Conservation (phyloP, 2,113 vertebrate genomes). For the Tapirus terrestris region DNA sequence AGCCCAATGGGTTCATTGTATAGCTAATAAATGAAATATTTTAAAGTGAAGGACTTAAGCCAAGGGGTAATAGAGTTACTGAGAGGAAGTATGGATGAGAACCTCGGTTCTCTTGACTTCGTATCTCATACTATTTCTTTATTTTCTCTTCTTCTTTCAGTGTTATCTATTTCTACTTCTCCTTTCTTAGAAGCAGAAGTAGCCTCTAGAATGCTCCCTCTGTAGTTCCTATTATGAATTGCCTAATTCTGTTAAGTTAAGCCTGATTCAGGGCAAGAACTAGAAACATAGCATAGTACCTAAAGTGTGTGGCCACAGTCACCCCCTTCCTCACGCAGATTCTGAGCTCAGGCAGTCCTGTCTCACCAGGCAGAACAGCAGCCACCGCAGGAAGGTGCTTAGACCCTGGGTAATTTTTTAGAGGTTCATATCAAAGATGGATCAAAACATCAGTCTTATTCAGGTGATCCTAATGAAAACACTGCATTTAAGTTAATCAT, state of each 20-base stretch:
- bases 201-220: slow-evolving; percentile 70
- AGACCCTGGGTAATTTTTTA: background rate
- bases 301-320: background rate
- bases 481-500: background rate
- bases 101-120: background rate
- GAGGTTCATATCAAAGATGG: background rate
- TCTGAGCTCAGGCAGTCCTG: background rate
- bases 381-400: background rate
- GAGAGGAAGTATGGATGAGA: background rate
- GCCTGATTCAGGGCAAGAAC: background rate
- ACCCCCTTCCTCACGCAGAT: background rate
- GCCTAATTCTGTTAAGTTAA: background rate
- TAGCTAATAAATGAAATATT: background rate
- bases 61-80: background rate
- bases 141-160: slow-evolving; percentile 64
- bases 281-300: background rate
- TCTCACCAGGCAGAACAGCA: background rate
- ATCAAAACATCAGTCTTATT: background rate
- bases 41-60: background rate
- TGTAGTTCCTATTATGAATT: background rate
- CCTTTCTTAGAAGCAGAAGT: slow-evolving; percentile 39
- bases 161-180: slow-evolving; percentile 67
- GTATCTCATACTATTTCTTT: background rate
- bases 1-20: background rate
- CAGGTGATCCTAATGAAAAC: background rate